phyloP scores from a whole-genome alignment of 2,113 vertebrate genomes.

The Antechinus stuartii region DNA sequence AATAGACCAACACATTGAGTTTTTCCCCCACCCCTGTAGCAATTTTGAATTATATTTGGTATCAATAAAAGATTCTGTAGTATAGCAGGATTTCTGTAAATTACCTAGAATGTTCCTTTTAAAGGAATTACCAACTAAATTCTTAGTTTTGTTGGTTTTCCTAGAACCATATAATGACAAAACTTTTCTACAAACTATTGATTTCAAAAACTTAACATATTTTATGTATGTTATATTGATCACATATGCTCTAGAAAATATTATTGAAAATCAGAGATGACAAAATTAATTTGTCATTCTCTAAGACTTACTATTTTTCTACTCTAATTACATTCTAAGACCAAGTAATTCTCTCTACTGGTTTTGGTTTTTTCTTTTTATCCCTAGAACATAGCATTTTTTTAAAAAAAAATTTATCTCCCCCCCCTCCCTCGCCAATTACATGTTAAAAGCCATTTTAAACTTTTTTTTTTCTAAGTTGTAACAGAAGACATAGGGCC shows the following conservation, averaged over 20 bases:
- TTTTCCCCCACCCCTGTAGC: not conserved
- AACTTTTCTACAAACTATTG: not conserved
- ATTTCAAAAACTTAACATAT: not conserved
- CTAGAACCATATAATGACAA: not conserved
- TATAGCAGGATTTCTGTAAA: not conserved
- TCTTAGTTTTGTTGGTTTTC: not conserved
- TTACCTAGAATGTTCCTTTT: not conserved
- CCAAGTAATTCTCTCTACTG: not conserved
- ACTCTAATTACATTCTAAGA: not conserved
- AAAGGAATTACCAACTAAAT: not conserved
- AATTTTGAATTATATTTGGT: not conserved
- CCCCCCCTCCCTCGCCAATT: no score
- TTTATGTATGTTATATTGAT: not conserved
- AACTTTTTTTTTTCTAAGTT: no score
- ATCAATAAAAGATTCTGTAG: not conserved
- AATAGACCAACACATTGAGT: not conserved
- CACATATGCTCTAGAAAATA: not conserved
- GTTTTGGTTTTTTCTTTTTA: not conserved
- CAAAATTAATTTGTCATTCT: not conserved
- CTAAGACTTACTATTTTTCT: not conserved
- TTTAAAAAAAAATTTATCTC: no score
- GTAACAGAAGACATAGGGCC: not conserved
- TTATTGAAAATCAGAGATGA: not conserved
- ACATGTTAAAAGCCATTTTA: no score
- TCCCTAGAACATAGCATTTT: not conserved